Conservation (phyloP, 1,140 invertebrate species). For the Pissodes strobi region DNA sequence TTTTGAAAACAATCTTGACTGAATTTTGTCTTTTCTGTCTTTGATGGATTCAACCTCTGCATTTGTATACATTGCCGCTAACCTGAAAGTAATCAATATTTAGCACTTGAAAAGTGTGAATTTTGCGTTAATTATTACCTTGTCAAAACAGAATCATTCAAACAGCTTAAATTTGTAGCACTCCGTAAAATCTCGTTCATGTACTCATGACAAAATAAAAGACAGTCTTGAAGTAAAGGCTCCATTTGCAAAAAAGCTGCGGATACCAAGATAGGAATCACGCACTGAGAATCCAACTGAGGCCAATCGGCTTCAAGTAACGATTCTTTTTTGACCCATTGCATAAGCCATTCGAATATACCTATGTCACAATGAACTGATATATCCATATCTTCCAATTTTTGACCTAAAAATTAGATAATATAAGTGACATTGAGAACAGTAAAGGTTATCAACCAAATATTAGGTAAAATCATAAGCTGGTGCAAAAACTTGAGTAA, state of each 20-base stretch:
- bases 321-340: constrained; percentile 82
- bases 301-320: constrained; percentile 71
- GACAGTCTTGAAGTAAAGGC: constrained; percentile 77
- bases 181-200: constrained; percentile 80
- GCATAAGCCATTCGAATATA: constrained; percentile 96
- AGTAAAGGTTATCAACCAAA: neutral
- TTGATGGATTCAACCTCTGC: constrained; percentile 74
- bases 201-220: constrained; percentile 79
- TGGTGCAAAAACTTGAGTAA: too few species aligned
- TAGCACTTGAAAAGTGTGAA: neutral
- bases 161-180: constrained; percentile 76
- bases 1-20: constrained; percentile 80
- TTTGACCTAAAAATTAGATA: constrained; percentile 64
- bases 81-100: too few species aligned
- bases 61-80: constrained; percentile 81
- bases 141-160: constrained; percentile 78
- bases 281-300: constrained; percentile 79
- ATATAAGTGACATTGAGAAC: constrained; percentile 7
- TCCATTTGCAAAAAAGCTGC: constrained; percentile 95
- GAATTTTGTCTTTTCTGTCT: constrained; percentile 83
- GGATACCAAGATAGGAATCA: constrained; percentile 89
- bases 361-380: constrained; percentile 93
- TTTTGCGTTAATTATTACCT: constrained; percentile 58
- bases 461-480: too few species aligned
- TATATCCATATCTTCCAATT: constrained; percentile 93